Percentiles rank a stretch among this genome's conserved stretches.
These are phyloP conservation scores for Bathynomus jamesi DNA, from an alignment of 1,140 invertebrate genomes.

Conservation along the genomic window DNA sequence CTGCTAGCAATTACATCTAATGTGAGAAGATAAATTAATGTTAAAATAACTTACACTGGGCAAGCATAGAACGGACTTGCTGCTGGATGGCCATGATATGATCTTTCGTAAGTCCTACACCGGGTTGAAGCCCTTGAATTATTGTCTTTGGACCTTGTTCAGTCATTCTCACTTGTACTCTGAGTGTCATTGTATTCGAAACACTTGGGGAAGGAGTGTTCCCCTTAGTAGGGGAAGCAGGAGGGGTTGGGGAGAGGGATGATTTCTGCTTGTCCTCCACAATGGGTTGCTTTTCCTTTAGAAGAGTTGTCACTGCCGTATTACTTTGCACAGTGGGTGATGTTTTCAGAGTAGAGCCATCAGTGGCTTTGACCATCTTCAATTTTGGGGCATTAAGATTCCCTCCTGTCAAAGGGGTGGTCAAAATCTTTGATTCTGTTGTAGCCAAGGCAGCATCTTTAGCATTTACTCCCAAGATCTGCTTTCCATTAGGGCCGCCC, in stretches of 20 bases:
- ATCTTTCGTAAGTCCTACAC: conserved; percentile 32
- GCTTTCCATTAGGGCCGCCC: neutral
- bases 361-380: neutral
- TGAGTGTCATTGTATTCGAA: conserved; percentile 27
- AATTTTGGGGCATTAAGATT: neutral
- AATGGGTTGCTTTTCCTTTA: neutral
- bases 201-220: conserved; percentile 7
- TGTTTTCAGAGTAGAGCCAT: neutral
- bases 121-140: conserved; percentile 29
- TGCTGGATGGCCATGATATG: conserved; percentile 37
- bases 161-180: conserved; percentile 33
- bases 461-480: neutral
- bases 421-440: no score
- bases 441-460: neutral
- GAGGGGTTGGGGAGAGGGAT: neutral
- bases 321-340: neutral
- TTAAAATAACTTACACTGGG: conserved; percentile 29
- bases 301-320: no score
- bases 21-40: no score
- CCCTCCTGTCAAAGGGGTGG: no score
- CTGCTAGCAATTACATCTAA: no score
- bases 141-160: conserved; percentile 34
- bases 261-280: neutral
- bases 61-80: conserved; percentile 30
- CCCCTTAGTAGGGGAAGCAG: neutral